Base-by-base conservation (phyloP, 2,797 vertebrate species). In the Enoplosus armatus region DNA sequence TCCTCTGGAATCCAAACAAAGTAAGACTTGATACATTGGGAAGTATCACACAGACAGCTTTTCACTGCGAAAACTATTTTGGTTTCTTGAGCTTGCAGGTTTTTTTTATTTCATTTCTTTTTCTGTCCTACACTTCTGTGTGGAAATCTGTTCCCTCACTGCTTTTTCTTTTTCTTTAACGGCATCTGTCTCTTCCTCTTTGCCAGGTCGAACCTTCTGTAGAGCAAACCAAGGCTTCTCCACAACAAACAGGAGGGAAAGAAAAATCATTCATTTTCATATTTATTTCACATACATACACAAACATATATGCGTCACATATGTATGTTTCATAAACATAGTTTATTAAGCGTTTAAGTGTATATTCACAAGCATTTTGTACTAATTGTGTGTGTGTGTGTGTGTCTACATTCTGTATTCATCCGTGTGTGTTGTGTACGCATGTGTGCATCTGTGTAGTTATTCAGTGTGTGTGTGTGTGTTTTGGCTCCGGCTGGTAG, bases 401-500 rank as follows among this genome's bases (percentile, higher is more conserved):
- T 67, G 22, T 43, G 33, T 39, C 6, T 47, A 50, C 56, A 55
- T 18, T 63, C 18, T 24, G 14, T 35, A 26, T 58, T 59, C 24
- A 62, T 61, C 31, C 24, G 15, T 68, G n/a, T 45, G 37, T 35
- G 18, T 10, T 59, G 24, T 79, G 35, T 24, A 8, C 45, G 37
- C 2, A 20, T 48, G 58, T 39, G 41, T 58, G 37, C 8, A 50
- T 35, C 12, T 45, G 35, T 65, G 66, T 18, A 39, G 72, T 50
- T 72, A 14, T 31, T 67, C 31, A 41, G 43, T 45, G 31, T 63
- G 35, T 63, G 76, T 74, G 83, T 82, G 68, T 82, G 83, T 85
- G 53, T 69, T 65, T 85, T 87, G 87, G 81, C 82, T 79, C 59
- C 43, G 48, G 37, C 51, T 76, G 56, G 63, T 82, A 31, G 72